Conservation (phyloP, 2,113 vertebrate species). For the Cervus canadensis region DNA sequence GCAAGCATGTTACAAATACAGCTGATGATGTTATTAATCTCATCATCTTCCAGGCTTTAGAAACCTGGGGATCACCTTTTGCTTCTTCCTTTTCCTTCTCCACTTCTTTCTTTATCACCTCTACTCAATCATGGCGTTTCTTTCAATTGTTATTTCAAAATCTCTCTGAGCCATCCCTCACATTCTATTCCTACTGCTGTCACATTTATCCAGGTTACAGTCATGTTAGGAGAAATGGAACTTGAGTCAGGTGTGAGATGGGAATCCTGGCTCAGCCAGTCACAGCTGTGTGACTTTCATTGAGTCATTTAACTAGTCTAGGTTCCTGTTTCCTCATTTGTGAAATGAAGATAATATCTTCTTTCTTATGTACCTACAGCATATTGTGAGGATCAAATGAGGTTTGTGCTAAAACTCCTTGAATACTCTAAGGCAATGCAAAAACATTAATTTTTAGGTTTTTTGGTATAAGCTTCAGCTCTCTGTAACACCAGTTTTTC, state of each 20-base stretch:
- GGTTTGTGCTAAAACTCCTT: not conserved
- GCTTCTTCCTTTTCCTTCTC: not conserved
- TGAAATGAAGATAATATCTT: not conserved
- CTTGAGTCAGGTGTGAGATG: not conserved
- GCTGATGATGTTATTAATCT: not conserved
- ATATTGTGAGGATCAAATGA: not conserved
- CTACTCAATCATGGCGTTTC: not conserved
- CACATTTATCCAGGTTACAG: not conserved
- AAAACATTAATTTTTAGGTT: constrained; percentile 14
- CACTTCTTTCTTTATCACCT: not conserved
- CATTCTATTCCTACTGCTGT: not conserved
- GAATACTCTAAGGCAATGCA: not conserved
- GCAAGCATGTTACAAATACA: not conserved
- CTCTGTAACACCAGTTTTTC: not conserved
- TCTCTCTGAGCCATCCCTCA: not conserved
- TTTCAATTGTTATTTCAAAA: not conserved
- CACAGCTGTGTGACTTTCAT: not conserved
- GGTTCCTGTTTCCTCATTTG: not conserved
- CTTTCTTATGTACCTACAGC: not conserved
- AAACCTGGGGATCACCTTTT: not conserved
- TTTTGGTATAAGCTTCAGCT: not conserved
- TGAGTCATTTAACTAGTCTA: not conserved
- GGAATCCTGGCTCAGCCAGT: not conserved
- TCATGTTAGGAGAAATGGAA: not conserved
- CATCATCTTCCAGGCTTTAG: not conserved